phyloP scores from a whole-genome alignment of 1,140 invertebrate genomes.

The Oppia nitens region DNA sequence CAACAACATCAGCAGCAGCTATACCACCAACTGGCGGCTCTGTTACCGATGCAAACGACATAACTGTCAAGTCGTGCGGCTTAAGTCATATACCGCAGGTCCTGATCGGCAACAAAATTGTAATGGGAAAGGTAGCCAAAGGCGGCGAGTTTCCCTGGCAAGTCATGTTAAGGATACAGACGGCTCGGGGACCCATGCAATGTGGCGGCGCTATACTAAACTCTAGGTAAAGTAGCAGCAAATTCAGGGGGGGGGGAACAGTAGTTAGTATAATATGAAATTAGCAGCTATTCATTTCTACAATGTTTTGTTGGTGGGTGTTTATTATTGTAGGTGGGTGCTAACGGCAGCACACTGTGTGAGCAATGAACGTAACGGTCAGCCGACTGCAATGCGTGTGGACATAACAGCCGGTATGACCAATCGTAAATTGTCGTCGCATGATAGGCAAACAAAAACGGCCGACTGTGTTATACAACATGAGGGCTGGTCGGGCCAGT shows the following conservation, averaged over 20 bases:
- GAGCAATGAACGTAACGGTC: not conserved
- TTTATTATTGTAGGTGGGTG: not conserved
- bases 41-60: too few relatives aligned
- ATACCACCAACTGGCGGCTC: too few relatives aligned
- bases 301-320: too few relatives aligned
- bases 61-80: not conserved
- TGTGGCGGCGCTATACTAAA: not conserved
- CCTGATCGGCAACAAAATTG: not conserved
- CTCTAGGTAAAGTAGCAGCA: too few relatives aligned
- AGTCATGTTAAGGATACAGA: not conserved
- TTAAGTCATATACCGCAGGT: not conserved
- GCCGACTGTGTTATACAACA: not conserved
- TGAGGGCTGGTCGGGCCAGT: not conserved
- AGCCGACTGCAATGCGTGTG: not conserved
- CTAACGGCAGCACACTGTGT: not conserved
- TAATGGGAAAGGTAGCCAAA: not conserved
- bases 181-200: not conserved
- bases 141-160: not conserved
- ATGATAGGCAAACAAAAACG: not conserved
- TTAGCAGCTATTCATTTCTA: too few relatives aligned
- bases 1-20: too few relatives aligned
- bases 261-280: too few relatives aligned
- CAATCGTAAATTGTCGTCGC: not conserved
- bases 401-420: not conserved
- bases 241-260: too few relatives aligned